Evolutionary conservation across 1,140 invertebrate species (phyloP), one percentile per base, ranked within the genome.

Genomic region (Batillaria attramentaria): DNA sequence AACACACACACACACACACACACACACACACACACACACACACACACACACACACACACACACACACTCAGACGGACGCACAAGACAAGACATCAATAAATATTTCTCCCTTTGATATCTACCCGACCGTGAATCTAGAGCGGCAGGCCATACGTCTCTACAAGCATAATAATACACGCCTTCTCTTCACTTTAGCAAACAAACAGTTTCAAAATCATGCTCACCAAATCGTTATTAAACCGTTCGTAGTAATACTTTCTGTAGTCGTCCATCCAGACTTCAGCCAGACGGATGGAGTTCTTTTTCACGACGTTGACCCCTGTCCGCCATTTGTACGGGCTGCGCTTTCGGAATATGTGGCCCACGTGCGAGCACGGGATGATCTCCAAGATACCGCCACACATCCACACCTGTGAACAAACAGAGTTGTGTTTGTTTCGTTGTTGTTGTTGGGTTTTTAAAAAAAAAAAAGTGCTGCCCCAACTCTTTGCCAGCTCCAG

Each of bases 361-460:
- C 97, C 98, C 0, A 99, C 98, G 89, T 98, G 96, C 13, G 97
- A 99, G 89, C 98, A 99, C 0, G 98, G 97, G 0, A 95, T 95
- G 60, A 99, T 99, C 91, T 99, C 96, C 0, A 99, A 94, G 60
- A 93, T 94, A 0, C 98, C 98, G 1, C 98, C 98, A 87, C 98
- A 99, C 92, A 98, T 97, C 98, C 98, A 99, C 0, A 98, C 94
- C 87, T 97, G 92, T 42, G 24, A 4, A 66, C 35, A 24, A 73
- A 43, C 43, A 73, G 1, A 16, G 46, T 73, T 73, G 43, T 37
- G 10, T 76, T 76, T 76, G 46, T 60, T 16, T 13, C n/a, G 37
- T 3, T 72, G 16, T 18, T 31, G 20, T n/a, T n/a, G n/a, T n/a
- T n/a, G n/a, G n/a, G n/a, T n/a, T n/a, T n/a, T n/a, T n/a, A n/a